Evolutionary conservation across 1,140 invertebrate species (phyloP).

Genomic region (Drosophila mayri): DNA sequence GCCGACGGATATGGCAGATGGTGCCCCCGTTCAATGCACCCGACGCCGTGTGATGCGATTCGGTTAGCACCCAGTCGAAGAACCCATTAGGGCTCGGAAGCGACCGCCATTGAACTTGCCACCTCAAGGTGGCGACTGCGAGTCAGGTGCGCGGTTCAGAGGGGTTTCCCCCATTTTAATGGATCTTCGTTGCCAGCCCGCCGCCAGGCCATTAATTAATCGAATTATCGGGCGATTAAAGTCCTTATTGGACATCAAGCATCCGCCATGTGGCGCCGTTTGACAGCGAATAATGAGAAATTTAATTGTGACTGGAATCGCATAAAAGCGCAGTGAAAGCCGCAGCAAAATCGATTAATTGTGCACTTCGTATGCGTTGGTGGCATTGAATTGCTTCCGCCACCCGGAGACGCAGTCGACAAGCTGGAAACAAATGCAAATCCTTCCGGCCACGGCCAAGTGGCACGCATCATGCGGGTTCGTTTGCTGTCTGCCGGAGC

Average conservation of each 20-base stretch:
- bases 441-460: neutral
- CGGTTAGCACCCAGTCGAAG: conserved; percentile 45
- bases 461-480: conserved; percentile 30
- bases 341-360: conserved; percentile 23
- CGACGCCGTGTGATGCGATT: conserved; percentile 7
- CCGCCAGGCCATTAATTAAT: conserved; percentile 42
- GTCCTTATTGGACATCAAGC: conserved; percentile 21
- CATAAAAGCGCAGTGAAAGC: conserved; percentile 18
- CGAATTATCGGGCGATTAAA: conserved; percentile 51
- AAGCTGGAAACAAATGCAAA: conserved; percentile 27
- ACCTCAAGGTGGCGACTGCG: conserved; percentile 26
- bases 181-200: conserved; percentile 5
- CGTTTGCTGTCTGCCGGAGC: neutral
- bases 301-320: conserved; percentile 33
- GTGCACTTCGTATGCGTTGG: conserved; percentile 12
- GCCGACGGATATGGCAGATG: conserved; percentile 38
- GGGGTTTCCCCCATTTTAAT: conserved; percentile 5
- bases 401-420: neutral
- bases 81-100: conserved; percentile 54
- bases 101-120: conserved; percentile 67
- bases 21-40: conserved; percentile 60
- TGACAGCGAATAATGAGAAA: conserved; percentile 22
- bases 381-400: conserved; percentile 21
- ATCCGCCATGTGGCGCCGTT: conserved; percentile 29
- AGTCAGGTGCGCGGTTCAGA: conserved; percentile 13